phyloP scores from a whole-genome alignment of 2,113 vertebrate species.

The Microtus richardsoni region DNA sequence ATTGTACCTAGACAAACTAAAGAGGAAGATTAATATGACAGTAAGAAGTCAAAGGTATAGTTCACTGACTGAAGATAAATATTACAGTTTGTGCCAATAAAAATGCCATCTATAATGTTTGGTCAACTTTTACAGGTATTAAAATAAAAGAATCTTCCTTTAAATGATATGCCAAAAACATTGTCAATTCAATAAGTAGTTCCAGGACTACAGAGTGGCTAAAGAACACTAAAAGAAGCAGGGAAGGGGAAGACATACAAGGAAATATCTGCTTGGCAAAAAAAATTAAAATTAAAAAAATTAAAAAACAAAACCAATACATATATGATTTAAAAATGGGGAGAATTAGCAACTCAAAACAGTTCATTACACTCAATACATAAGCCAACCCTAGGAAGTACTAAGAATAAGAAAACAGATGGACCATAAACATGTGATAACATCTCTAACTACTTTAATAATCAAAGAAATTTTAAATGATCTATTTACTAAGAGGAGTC shows the following conservation, averaged over 20 bases:
- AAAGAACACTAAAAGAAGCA: background rate
- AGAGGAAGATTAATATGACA: background rate
- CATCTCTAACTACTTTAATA: background rate
- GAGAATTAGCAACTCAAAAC: background rate
- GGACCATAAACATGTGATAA: background rate
- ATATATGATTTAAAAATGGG: background rate
- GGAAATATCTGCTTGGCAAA: background rate
- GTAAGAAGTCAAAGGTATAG: background rate
- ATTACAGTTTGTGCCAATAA: background rate
- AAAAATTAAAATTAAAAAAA: background rate
- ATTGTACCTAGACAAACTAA: background rate
- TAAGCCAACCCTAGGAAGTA: background rate
- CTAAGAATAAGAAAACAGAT: background rate
- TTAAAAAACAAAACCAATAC: background rate
- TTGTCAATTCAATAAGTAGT: background rate
- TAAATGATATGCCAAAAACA: background rate
- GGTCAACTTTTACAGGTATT: background rate
- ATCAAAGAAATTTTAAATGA: slow-evolving; percentile 17
- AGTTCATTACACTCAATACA: background rate
- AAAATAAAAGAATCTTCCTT: slow-evolving; percentile 9
- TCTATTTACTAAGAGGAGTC: background rate
- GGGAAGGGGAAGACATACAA: background rate
- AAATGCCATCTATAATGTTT: background rate
- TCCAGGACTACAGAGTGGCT: background rate
- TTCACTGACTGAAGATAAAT: background rate